These are phyloP conservation scores for Blomia tropicalis DNA, from an alignment of 2,888 invertebrate species.

Conservation along the genomic window DNA sequence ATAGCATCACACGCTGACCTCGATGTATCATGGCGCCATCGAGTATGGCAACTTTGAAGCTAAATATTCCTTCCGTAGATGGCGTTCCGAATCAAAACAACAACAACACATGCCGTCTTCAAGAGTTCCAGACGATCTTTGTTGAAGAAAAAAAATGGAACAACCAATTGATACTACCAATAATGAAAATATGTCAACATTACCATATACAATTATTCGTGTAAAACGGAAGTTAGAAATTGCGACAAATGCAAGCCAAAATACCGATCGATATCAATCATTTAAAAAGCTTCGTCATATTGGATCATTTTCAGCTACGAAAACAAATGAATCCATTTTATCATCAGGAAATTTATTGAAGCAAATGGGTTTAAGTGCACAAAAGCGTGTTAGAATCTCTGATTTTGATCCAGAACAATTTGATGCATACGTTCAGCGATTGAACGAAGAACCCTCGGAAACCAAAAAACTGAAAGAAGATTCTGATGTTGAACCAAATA, in stretches of 20 bases:
- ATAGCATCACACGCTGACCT: no score
- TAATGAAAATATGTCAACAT: no score
- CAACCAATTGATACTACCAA: no score
- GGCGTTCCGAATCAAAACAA: no score
- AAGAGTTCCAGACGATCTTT: no score
- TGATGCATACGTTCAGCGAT: background rate
- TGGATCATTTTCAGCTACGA: constrained; percentile 5
- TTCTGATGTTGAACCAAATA: background rate
- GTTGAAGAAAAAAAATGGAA: no score
- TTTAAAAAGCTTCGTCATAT: constrained; percentile 6
- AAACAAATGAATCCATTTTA: background rate
- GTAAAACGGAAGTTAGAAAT: background rate
- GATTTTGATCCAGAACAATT: constrained; percentile 1
- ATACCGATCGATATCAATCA: background rate
- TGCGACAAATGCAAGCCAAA: background rate
- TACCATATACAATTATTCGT: background rate
- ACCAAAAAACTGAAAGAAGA: background rate
- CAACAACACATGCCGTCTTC: no score
- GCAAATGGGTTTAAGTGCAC: background rate
- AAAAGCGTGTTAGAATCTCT: background rate
- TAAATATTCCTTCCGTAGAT: no score
- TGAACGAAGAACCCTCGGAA: background rate
- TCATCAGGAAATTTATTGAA: background rate
- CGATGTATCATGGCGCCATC: no score
- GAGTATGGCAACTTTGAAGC: no score